Evolutionary conservation across 2,797 vertebrate species (phyloP).

Genomic region (Phoebastria nigripes): DNA sequence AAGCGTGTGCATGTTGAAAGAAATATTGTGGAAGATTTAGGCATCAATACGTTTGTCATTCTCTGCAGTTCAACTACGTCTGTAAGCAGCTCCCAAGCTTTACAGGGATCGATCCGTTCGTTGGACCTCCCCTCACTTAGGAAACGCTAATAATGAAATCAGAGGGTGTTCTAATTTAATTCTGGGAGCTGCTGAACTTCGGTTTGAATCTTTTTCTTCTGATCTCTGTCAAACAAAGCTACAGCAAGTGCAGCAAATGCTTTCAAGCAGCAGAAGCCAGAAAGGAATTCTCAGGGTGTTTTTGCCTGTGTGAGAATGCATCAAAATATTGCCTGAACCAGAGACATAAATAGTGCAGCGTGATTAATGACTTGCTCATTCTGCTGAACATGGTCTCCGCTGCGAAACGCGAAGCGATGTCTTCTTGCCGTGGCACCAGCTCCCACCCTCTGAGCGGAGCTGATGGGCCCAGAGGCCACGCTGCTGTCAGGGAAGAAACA

Average conservation of each 20-base stretch:
- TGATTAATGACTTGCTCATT: neutral
- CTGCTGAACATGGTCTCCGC: fast-evolving
- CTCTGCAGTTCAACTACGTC: neutral
- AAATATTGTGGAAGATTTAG: neutral
- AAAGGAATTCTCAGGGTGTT: neutral
- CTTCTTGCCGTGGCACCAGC: neutral
- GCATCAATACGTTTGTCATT: neutral
- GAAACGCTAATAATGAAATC: neutral
- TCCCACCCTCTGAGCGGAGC: neutral
- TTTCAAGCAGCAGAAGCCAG: neutral
- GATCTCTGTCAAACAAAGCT: neutral
- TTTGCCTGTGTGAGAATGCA: neutral
- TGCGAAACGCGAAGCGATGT: fast-evolving
- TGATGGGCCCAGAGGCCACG: neutral
- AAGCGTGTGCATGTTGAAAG: neutral
- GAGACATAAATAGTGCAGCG: neutral
- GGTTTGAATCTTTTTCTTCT: neutral
- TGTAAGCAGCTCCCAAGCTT: neutral
- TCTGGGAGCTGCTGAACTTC: neutral
- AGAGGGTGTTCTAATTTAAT: neutral
- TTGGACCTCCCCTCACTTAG: neutral
- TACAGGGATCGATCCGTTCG: neutral
- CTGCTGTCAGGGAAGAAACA: neutral
- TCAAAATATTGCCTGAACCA: neutral
- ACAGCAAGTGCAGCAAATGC: neutral